Base-by-base conservation (phyloP, 53 echinoderm and acorn worm species). In the Patiria pectinifera region DNA sequence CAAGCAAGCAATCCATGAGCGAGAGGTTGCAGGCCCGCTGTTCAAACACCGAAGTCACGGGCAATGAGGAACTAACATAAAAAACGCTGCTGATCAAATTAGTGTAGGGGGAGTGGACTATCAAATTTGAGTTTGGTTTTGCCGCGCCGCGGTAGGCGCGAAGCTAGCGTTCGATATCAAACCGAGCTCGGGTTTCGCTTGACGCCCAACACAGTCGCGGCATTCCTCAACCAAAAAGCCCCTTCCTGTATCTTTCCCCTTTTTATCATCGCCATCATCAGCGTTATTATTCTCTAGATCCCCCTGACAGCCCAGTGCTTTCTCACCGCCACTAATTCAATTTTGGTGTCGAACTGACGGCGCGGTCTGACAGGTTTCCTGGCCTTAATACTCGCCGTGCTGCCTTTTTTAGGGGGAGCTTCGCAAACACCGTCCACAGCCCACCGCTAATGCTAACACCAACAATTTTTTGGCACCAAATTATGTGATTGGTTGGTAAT, bases 41-140 rank as follows among this genome's bases (percentile, higher is more conserved):
- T 90, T 90, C 69, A 90, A 90, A 90, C 90, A 90, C 80, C 90
- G 48, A 90, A 90, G 90, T 90, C 90, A 90, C 90, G 80, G 78
- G 90, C 90, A 90, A 90, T 81, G 62, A 69, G 90, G 80, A 90
- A 81, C 48, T 81, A 90, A 90, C 90, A 90, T 81, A 90, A 86
- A 53, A 84, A 90, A 90, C 80, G 90, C 60, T 45, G 58, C 90
- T 90, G 79, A 90, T 90, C 80, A 80, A 90, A 90, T 90, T 90
- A 90, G 90, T 80, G 66, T n/a, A 59, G 66, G 90, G 81, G 90
- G 66, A 66, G 90, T 22, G 80, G 81, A 81, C 90, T 90, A 90
- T 90, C 90, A 90, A 90, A 90, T 90, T 90, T 90, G 90, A 90
- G 90, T 90, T 90, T 80, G 72, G 78, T 80, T 44, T 69, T 80